phyloP scores from a whole-genome alignment of 2,113 vertebrate genomes.

The Nothoprocta pentlandii region DNA sequence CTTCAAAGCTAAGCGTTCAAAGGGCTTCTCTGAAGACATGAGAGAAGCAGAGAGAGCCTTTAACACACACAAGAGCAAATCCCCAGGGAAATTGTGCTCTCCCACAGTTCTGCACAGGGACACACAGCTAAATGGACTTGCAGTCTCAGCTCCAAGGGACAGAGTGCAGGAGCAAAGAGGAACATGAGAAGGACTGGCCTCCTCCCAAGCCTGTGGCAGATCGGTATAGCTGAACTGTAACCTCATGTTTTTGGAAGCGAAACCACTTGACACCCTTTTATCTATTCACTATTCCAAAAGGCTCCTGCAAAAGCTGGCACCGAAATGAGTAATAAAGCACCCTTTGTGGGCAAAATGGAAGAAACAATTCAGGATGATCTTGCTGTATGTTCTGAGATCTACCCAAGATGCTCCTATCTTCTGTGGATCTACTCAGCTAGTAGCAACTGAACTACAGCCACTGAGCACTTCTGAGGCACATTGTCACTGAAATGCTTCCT shows the following conservation, averaged over 20 bases:
- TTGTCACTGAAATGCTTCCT: neutral
- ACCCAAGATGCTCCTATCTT: neutral
- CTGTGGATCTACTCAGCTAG: neutral
- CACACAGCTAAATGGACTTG: neutral
- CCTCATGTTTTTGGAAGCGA: neutral
- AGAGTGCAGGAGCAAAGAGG: neutral
- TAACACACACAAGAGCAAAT: neutral
- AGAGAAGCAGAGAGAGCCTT: neutral
- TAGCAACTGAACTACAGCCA: neutral
- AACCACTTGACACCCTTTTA: neutral
- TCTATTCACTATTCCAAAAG: neutral
- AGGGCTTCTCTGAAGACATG: neutral
- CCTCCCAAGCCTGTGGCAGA: neutral
- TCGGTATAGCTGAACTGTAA: neutral
- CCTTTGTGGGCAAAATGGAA: neutral
- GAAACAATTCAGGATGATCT: neutral
- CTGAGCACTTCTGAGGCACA: neutral
- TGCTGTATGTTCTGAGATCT: neutral
- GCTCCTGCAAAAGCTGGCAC: neutral
- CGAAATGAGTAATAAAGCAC: neutral
- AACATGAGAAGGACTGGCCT: neutral
- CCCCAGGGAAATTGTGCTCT: neutral
- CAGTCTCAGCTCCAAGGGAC: neutral
- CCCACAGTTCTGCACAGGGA: neutral
- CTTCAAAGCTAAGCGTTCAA: neutral